These are phyloP conservation scores for Luffia ferchaultella DNA, from an alignment of 2,888 invertebrate species.

Conservation along the genomic window DNA sequence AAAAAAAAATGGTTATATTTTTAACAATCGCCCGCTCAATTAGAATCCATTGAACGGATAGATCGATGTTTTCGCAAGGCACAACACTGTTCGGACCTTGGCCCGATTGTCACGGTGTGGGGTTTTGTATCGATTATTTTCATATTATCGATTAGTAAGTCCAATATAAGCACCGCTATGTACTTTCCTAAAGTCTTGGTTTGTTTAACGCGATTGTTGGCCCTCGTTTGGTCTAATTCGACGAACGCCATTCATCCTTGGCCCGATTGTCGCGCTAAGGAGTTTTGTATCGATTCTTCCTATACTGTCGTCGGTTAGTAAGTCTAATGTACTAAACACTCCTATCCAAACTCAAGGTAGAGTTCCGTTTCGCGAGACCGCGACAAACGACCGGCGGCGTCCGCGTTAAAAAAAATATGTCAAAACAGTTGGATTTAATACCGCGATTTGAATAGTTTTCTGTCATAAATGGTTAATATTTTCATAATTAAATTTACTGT, in stretches of 20 bases:
- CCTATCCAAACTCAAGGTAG: too few species aligned
- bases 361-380: too few species aligned
- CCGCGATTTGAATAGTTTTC: too few species aligned
- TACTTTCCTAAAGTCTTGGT: too few species aligned
- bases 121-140: background rate
- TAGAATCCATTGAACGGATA: background rate
- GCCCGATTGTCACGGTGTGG: background rate
- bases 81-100: background rate
- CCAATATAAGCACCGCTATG: background rate
- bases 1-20: background rate
- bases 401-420: too few species aligned
- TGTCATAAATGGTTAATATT: too few species aligned
- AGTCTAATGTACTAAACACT: background rate
- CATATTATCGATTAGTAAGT: background rate
- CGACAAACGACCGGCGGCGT: too few species aligned
- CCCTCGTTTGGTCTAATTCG: too few species aligned
- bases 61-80: background rate
- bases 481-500: too few species aligned
- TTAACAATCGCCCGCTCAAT: background rate
- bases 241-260: too few species aligned
- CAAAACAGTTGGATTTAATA: too few species aligned
- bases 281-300: background rate
- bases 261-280: background rate
- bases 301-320: background rate
- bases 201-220: too few species aligned